These are phyloP conservation scores for Conops quadrifasciatus DNA, from an alignment of 2,888 invertebrate genomes.

Conservation along the genomic window DNA sequence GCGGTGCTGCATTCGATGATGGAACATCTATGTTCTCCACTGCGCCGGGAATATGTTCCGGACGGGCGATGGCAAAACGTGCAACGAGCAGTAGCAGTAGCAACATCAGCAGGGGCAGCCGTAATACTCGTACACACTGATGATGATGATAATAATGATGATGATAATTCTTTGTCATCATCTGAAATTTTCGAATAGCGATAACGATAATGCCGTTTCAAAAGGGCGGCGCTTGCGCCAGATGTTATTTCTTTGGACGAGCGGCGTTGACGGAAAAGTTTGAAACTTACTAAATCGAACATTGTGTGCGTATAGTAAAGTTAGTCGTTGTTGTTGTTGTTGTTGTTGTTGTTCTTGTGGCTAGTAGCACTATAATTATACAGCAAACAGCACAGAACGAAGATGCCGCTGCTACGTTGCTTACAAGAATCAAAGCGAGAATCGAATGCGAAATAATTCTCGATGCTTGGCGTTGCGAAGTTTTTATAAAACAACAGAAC, in stretches of 20 bases:
- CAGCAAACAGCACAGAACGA: too few species aligned
- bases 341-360: constrained; percentile 23
- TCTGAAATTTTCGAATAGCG: constrained; percentile 49
- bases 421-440: constrained; percentile 17
- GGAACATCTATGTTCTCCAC: constrained; percentile 50
- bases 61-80: constrained; percentile 26
- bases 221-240: constrained; percentile 15
- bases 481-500: constrained; percentile 50
- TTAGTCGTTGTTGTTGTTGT: constrained; percentile 18
- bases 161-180: constrained; percentile 47
- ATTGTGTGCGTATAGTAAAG: constrained; percentile 44
- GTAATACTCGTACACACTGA: background rate
- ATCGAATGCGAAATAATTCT: constrained; percentile 50
- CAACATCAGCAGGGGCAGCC: constrained; percentile 23
- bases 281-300: constrained; percentile 60
- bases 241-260: constrained; percentile 37
- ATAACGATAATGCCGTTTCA: constrained; percentile 42
- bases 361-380: constrained; percentile 23
- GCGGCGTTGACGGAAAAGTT: constrained; percentile 38
- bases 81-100: constrained; percentile 19
- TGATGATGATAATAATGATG: too few species aligned
- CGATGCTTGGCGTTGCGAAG: constrained; percentile 41
- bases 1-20: constrained; percentile 46
- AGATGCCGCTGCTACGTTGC: constrained; percentile 14
- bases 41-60: constrained; percentile 50